Evolutionary conservation across 2,888 invertebrate species (phyloP).

Genomic region (Desoria tigrina): DNA sequence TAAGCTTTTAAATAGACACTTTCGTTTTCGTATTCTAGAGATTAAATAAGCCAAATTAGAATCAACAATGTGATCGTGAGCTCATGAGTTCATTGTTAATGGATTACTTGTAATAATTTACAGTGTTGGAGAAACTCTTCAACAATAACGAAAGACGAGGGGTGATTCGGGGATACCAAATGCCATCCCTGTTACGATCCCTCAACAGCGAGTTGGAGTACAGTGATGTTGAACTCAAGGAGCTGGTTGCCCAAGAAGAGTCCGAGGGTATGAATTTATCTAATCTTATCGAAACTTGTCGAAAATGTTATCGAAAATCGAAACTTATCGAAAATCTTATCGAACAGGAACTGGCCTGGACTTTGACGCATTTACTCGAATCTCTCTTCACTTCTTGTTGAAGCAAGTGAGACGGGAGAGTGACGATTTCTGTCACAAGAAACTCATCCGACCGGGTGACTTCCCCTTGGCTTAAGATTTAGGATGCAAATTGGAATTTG

Average conservation of each 20-base stretch:
- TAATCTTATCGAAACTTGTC: not conserved
- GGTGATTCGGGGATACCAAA: conserved; percentile 33
- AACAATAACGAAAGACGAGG: conserved; percentile 35
- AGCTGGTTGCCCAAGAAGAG: conserved; percentile 30
- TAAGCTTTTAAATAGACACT: not conserved
- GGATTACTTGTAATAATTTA: not conserved
- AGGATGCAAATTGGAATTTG: too few relatives aligned
- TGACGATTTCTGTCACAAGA: conserved; percentile 25
- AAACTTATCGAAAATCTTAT: conserved; percentile 1
- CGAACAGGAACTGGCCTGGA: conserved; percentile 32
- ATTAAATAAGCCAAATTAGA: too few relatives aligned
- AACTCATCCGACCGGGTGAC: conserved; percentile 39
- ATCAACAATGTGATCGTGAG: too few relatives aligned
- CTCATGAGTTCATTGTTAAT: not conserved
- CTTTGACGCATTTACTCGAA: conserved; percentile 41
- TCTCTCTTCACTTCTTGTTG: conserved; percentile 41
- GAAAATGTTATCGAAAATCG: not conserved
- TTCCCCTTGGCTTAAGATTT: conserved; percentile 18
- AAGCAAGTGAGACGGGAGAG: conserved; percentile 40
- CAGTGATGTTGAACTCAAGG: conserved; percentile 34
- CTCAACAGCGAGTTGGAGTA: conserved; percentile 30
- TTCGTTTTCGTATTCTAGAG: too few relatives aligned
- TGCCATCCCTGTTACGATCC: conserved; percentile 35
- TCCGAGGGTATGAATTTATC: conserved; percentile 26
- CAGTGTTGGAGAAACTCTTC: conserved; percentile 44